These are phyloP conservation scores for Plagodis pulveraria DNA, from an alignment of 2,888 invertebrate genomes.

Conservation along the genomic window DNA sequence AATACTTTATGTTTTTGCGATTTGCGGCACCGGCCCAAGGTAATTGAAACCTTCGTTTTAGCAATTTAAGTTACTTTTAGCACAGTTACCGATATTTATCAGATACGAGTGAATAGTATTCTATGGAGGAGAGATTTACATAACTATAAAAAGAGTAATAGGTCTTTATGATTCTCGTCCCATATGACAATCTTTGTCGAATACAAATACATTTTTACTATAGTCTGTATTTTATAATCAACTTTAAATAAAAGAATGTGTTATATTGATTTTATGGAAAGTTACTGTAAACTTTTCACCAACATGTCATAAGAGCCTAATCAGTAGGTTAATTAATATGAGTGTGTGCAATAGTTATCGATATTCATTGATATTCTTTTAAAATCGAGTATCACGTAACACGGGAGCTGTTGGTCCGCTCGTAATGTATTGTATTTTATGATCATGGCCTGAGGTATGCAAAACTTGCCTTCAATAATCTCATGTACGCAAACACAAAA, in stretches of 20 bases:
- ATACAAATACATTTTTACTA: too few relatives aligned
- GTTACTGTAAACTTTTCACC: slow-evolving; percentile 16
- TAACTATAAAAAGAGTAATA: slow-evolving; percentile 10
- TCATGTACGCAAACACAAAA: slow-evolving; percentile 59
- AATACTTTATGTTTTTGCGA: slow-evolving; percentile 31
- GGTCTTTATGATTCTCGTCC: slow-evolving; percentile 9
- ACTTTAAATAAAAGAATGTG: neutral
- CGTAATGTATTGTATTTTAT: slow-evolving; percentile 79
- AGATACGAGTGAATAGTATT: neutral
- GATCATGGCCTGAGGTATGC: slow-evolving; percentile 76
- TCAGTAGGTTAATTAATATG: slow-evolving; percentile 56
- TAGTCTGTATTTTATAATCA: too few relatives aligned
- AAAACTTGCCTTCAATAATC: slow-evolving; percentile 77
- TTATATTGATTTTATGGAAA: neutral
- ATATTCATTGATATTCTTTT: slow-evolving; percentile 65
- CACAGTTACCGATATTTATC: slow-evolving; percentile 15
- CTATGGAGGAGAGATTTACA: neutral
- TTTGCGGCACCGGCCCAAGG: slow-evolving; percentile 26
- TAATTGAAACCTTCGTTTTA: slow-evolving; percentile 28
- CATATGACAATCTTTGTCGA: neutral
- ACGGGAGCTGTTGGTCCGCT: slow-evolving; percentile 68
- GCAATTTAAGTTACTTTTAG: slow-evolving; percentile 12
- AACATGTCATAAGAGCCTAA: slow-evolving; percentile 16
- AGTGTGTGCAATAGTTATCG: slow-evolving; percentile 56
- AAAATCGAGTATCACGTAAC: slow-evolving; percentile 71